phyloP scores from a whole-genome alignment of 2,797 vertebrate species.

The Chelidonichthys spinosus region DNA sequence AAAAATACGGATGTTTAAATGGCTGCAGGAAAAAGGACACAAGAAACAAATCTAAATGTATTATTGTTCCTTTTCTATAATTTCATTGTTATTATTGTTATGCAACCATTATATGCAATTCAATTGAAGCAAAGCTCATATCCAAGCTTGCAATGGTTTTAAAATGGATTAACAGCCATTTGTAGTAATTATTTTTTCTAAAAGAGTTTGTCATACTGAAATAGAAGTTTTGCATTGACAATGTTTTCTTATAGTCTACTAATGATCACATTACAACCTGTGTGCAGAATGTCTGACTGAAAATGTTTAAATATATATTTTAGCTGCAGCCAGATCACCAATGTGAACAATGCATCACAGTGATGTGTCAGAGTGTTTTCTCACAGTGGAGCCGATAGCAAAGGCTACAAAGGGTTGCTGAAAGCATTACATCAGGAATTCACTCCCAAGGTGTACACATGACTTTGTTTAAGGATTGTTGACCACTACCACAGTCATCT shows the following conservation, averaged over 20 bases:
- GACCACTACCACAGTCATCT: not conserved
- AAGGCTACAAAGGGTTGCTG: not conserved
- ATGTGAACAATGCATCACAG: not conserved
- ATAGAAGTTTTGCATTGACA: not conserved
- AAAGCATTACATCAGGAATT: not conserved
- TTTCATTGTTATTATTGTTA: not conserved
- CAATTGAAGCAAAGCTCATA: slow-evolving; percentile 18
- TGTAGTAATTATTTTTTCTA: not conserved
- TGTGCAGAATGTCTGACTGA: not conserved
- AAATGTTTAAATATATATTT: not conserved
- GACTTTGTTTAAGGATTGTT: not conserved
- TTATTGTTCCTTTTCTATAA: slow-evolving; percentile 5
- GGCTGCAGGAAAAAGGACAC: slow-evolving; percentile 3
- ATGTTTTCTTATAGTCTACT: not conserved
- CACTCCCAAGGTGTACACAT: not conserved
- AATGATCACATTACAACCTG: not conserved
- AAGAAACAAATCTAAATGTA: slow-evolving; percentile 4
- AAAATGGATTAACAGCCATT: not conserved
- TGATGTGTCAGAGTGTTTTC: not conserved
- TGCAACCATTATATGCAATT: not conserved
- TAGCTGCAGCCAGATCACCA: slow-evolving; percentile 5
- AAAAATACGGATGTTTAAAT: slow-evolving; percentile 12
- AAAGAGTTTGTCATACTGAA: not conserved
- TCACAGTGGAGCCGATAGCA: slow-evolving; percentile 4
- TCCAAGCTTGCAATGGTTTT: not conserved